phyloP scores from a whole-genome alignment of 2,888 invertebrate species.

The Tolmerus cingulatus region DNA sequence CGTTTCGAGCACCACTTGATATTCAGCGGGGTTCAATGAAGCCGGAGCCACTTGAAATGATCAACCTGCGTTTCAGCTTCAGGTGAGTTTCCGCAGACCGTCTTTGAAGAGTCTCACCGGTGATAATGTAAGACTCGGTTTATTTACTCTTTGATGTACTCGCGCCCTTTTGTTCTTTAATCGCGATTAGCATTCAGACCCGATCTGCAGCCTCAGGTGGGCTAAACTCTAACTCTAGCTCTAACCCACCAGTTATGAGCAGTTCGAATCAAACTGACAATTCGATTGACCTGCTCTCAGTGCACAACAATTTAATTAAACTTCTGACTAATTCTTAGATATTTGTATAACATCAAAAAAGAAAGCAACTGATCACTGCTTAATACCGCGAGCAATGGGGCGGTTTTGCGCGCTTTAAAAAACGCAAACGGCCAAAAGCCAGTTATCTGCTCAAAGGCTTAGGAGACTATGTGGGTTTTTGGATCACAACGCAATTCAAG shows the following conservation, averaged over 20 bases:
- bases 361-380: not conserved
- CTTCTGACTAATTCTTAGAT: not conserved
- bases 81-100: not conserved
- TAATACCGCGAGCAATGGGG: not conserved
- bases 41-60: not conserved
- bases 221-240: too few relatives aligned
- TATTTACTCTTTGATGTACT: not conserved
- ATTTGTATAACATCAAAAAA: not conserved
- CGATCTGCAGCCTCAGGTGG: not conserved
- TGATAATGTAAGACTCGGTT: not conserved
- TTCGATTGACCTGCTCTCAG: not conserved
- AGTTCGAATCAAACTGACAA: not conserved
- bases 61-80: not conserved
- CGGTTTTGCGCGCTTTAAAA: not conserved
- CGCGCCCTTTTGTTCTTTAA: not conserved
- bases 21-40: not conserved
- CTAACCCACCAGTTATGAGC: not conserved
- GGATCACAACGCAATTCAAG: conserved; percentile 26
- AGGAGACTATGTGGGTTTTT: conserved; percentile 18
- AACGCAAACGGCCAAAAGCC: not conserved
- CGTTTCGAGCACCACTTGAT: conserved; percentile 11
- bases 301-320: not conserved
- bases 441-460: not conserved
- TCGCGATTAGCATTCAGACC: not conserved
- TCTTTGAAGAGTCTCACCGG: not conserved